Conservation (phyloP, 2,113 vertebrate species). For the Melanostigma gelatinosum region DNA sequence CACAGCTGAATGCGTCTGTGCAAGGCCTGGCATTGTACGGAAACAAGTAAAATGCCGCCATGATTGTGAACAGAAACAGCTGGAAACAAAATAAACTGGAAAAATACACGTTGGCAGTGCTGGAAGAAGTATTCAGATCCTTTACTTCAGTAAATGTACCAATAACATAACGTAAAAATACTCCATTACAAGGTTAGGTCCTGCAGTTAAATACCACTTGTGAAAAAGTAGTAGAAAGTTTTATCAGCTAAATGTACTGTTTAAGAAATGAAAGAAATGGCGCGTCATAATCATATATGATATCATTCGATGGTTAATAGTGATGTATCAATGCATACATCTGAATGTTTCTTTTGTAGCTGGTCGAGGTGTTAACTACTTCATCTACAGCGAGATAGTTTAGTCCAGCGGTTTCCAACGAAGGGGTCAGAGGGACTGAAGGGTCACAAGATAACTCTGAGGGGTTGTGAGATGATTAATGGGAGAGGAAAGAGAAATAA, state of each 20-base stretch:
- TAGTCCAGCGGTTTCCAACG: not conserved
- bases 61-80: slow-evolving; percentile 2
- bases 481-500: not conserved
- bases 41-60: slow-evolving; percentile 3
- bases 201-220: not conserved
- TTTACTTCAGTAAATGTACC: too few relatives aligned
- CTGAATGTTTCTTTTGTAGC: not conserved
- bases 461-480: not conserved
- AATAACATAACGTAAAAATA: not conserved
- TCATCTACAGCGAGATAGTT: not conserved
- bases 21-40: slow-evolving; percentile 4
- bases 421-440: not conserved
- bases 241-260: not conserved
- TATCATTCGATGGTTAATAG: not conserved
- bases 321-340: not conserved
- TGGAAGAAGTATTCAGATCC: too few relatives aligned
- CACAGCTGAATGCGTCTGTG: slow-evolving; percentile 37
- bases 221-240: not conserved
- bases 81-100: slow-evolving; percentile 23
- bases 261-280: not conserved
- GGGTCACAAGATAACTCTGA: slow-evolving; percentile 5
- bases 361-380: not conserved
- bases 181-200: not conserved
- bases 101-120: slow-evolving; percentile 17
- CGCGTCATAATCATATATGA: not conserved